phyloP scores from a whole-genome alignment of 1,140 invertebrate species.

The Drosophila chauvacae region DNA sequence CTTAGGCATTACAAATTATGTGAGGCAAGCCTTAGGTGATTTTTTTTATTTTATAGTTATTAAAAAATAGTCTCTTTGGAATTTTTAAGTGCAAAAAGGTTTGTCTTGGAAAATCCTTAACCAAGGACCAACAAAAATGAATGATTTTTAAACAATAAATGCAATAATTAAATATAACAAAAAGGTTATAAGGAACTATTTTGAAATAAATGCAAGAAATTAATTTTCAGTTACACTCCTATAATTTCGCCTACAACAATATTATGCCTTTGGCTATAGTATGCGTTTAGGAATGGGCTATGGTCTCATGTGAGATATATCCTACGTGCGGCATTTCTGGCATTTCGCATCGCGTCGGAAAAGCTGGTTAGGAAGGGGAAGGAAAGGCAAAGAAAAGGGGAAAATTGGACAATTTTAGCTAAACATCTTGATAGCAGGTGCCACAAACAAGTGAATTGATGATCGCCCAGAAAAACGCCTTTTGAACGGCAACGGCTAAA shows the following conservation, averaged over 20 bases:
- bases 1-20: neutral
- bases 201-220: neutral
- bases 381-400: neutral
- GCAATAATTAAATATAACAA: too few relatives aligned
- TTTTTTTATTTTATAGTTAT: neutral
- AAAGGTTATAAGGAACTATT: too few relatives aligned
- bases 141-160: neutral
- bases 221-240: neutral
- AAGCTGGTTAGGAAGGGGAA: neutral
- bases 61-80: neutral
- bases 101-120: neutral
- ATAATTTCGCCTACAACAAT: neutral
- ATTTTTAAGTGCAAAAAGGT: neutral
- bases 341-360: slow-evolving; percentile 24
- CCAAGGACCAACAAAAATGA: neutral
- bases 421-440: slow-evolving; percentile 63
- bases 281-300: slow-evolving; percentile 4
- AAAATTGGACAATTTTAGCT: slow-evolving; percentile 46
- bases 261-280: neutral
- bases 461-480: slow-evolving; percentile 22
- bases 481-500: slow-evolving; percentile 17
- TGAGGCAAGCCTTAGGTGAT: rapidly evolving
- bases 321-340: slow-evolving; percentile 53
- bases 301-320: slow-evolving; percentile 39
- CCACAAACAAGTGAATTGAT: slow-evolving; percentile 53